phyloP scores from a whole-genome alignment of 2,888 invertebrate genomes.

The Cynaeus angustus region DNA sequence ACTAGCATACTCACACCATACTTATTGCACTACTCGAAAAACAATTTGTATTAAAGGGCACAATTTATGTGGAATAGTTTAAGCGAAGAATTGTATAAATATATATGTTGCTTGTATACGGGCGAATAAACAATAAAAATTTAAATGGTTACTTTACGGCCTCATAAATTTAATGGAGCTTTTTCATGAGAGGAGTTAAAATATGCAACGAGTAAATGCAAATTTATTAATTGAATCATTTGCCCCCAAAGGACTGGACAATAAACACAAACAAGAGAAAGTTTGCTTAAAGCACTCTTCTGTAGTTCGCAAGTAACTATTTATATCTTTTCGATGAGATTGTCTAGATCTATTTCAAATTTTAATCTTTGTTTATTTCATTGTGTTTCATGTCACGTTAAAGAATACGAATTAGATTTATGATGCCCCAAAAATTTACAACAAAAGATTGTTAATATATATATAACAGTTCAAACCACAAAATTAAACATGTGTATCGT shows the following conservation, averaged over 20 bases:
- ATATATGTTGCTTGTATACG: conserved; percentile 40
- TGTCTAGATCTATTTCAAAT: too few species aligned
- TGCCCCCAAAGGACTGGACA: background rate
- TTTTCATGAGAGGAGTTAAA: conserved; percentile 23
- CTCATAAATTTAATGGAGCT: conserved; percentile 51
- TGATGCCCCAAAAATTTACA: too few species aligned
- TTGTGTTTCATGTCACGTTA: too few species aligned
- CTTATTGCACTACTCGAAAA: conserved; percentile 51
- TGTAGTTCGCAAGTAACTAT: too few species aligned
- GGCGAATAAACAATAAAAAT: conserved; percentile 49
- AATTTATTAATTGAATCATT: conserved; percentile 39
- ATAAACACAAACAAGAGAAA: background rate
- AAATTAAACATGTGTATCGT: too few species aligned
- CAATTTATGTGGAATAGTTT: conserved; percentile 48
- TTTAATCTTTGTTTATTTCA: too few species aligned
- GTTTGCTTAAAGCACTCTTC: too few species aligned
- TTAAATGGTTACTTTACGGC: conserved; percentile 50
- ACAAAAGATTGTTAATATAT: too few species aligned
- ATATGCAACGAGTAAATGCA: conserved; percentile 27
- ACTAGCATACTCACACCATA: conserved; percentile 52
- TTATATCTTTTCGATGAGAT: too few species aligned
- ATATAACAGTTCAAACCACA: too few species aligned
- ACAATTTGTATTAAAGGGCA: conserved; percentile 50
- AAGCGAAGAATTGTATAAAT: conserved; percentile 46
- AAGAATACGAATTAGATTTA: too few species aligned